phyloP scores from a whole-genome alignment of 2,113 vertebrate species.

The Osmerus eperlanus region DNA sequence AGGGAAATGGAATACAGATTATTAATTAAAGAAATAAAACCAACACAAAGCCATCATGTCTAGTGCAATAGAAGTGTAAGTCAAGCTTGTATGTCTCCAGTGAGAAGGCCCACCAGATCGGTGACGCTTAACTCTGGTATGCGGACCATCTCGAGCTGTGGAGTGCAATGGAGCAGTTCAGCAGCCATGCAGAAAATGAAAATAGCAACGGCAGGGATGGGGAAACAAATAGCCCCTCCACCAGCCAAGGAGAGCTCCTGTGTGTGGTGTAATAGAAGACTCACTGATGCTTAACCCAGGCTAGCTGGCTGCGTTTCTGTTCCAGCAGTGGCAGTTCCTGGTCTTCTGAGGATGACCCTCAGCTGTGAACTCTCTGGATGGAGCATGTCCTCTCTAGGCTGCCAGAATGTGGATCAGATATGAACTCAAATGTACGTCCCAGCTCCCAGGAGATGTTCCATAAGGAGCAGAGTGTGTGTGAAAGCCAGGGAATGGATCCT shows the following conservation, averaged over 20 bases:
- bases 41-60: not conserved
- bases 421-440: not conserved
- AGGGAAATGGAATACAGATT: not conserved
- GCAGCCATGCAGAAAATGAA: slow-evolving; percentile 28
- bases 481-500: no score
- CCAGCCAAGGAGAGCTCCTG: not conserved
- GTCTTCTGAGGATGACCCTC: not conserved
- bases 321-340: not conserved
- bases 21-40: not conserved
- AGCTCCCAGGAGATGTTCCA: slow-evolving; percentile 12
- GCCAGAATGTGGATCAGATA: not conserved
- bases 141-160: not conserved
- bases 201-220: slow-evolving; percentile 4
- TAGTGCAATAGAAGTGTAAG: not conserved
- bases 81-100: not conserved
- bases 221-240: not conserved
- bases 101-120: not conserved
- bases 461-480: slow-evolving; percentile 10
- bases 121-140: not conserved
- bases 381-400: not conserved
- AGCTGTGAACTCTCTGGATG: not conserved
- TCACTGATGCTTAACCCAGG: no score
- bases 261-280: not conserved
- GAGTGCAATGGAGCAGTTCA: slow-evolving; percentile 7
- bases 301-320: not conserved